Evolutionary conservation across 2,888 invertebrate species (phyloP).

Genomic region (Lypha dubia): DNA sequence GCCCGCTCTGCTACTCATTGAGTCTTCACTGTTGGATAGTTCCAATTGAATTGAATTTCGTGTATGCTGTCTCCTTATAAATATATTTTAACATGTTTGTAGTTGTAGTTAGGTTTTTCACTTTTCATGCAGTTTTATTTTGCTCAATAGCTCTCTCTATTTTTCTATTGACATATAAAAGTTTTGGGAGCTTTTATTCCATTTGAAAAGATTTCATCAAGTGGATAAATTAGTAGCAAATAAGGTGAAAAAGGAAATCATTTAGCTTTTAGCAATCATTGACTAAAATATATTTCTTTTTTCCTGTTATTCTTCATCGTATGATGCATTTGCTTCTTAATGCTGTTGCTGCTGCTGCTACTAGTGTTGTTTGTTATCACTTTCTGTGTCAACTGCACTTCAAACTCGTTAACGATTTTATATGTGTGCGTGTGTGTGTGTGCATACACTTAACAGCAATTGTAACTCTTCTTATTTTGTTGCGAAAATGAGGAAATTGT

Average conservation of each 20-base stretch:
- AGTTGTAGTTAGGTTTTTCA: background rate
- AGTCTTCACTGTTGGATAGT: background rate
- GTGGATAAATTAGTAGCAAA: slow-evolving; percentile 72
- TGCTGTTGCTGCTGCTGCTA: background rate
- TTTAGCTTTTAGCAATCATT: slow-evolving; percentile 68
- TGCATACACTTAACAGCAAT: background rate
- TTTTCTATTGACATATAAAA: slow-evolving; percentile 28
- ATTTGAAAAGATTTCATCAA: slow-evolving; percentile 67
- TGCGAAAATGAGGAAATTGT: slow-evolving; percentile 60
- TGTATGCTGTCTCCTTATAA: background rate
- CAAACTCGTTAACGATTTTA: slow-evolving; percentile 36
- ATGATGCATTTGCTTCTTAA: slow-evolving; percentile 17
- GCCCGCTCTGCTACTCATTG: background rate
- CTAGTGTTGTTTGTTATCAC: slow-evolving; percentile 27
- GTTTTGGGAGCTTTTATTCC: slow-evolving; percentile 47
- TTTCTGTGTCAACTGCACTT: slow-evolving; percentile 59
- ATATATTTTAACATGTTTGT: slow-evolving; percentile 24
- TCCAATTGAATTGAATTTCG: slow-evolving; percentile 3
- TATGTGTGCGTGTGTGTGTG: slow-evolving; percentile 5
- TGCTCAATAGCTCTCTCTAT: slow-evolving; percentile 6
- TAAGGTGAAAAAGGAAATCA: slow-evolving; percentile 70
- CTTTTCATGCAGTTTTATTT: background rate
- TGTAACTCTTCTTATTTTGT: slow-evolving; percentile 29
- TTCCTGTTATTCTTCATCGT: background rate
- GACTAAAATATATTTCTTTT: slow-evolving; percentile 26